Base-by-base conservation (phyloP, 2,888 invertebrate genomes). In the Phengaris alcon region DNA sequence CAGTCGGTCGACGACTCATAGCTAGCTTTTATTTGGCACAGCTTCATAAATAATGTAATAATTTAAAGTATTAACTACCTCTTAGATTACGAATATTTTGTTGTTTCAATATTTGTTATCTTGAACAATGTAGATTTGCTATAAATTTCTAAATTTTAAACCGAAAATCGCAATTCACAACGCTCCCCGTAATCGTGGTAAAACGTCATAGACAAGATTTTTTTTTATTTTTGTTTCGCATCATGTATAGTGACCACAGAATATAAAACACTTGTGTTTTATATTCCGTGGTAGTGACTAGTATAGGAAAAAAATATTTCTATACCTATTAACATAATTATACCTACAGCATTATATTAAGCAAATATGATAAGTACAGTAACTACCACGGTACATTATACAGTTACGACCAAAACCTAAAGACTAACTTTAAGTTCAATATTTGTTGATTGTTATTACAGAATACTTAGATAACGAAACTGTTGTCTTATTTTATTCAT, bases 1-100 rank as follows among this genome's bases (percentile, higher is more conserved):
- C 87, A 86, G 85, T 77, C 81, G 82, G 84, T 77, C 81, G 82
- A 82, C 84, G 85, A 88, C 87, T 88, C 90, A 90, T 90, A 90
- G 88, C 86, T 87, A 87, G 6, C 13, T 64, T 13, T 64, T 44
- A 64, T 64, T 64, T 81, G 78, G 76, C 48, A 75, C 48, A 59
- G 70, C 55, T 77, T 77, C 73, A 77, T 77, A 76, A 78, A 35
- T 54, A 72, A 72, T 54, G 35, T 44, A 68, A 6, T 15, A 22
- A 74, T 59, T 68, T 73, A 57, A 59, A 48, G 52, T 10, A 12
- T 44, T 64, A 83, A 85, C 77, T 85, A 90, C 90, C 88, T 87
- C 82, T 79, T 77, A 76, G 78, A 80, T 52, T 54, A 80, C 51
- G 76, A 80, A 79, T 76, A 78, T 81, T 77, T 82, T 77, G 79